A percentile compares a stretch with the other conserved stretches of the same genome.
Conservation (phyloP, 2,797 vertebrate species). For the Malacoctenus gilli region DNA sequence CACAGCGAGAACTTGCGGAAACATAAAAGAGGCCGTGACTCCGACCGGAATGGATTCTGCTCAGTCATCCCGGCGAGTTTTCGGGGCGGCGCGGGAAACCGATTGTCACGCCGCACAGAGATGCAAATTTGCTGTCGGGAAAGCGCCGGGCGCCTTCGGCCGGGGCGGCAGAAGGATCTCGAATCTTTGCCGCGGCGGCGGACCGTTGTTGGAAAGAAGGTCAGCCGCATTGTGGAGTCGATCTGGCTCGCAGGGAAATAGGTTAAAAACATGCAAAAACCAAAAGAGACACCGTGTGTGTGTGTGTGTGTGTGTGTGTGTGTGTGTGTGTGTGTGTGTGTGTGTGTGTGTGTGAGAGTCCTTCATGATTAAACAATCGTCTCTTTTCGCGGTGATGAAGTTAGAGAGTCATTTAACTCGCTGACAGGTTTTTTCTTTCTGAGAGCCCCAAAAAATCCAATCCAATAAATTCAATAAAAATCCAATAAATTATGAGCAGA, state of each 20-base stretch:
- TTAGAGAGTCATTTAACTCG: conserved; percentile 31
- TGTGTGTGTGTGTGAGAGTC: no score
- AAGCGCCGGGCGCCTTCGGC: conserved; percentile 10
- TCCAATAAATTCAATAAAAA: no score
- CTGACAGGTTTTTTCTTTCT: conserved; percentile 10
- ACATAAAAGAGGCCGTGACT: conserved; percentile 18
- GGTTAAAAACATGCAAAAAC: conserved; percentile 16
- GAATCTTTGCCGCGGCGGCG: conserved; percentile 50
- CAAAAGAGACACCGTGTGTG: no score
- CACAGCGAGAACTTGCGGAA: conserved; percentile 13
- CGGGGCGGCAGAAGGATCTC: neutral
- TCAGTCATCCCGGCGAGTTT: conserved; percentile 22
- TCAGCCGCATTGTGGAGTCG: conserved; percentile 44
- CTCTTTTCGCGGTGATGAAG: conserved; percentile 16
- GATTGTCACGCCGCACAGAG: conserved; percentile 27
- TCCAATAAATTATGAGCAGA: conserved; percentile 44
- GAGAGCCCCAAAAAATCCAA: conserved; percentile 33
- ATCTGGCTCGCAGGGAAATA: conserved; percentile 36
- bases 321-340: no score
- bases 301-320: no score
- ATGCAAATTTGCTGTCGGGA: conserved; percentile 44
- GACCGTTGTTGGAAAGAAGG: conserved; percentile 35
- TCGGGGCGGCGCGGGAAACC: conserved; percentile 11
- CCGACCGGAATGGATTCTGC: conserved; percentile 15
- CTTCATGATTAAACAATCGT: no score